Evolutionary conservation across 2,888 invertebrate species (phyloP).

Genomic region (Andrena minutula): DNA sequence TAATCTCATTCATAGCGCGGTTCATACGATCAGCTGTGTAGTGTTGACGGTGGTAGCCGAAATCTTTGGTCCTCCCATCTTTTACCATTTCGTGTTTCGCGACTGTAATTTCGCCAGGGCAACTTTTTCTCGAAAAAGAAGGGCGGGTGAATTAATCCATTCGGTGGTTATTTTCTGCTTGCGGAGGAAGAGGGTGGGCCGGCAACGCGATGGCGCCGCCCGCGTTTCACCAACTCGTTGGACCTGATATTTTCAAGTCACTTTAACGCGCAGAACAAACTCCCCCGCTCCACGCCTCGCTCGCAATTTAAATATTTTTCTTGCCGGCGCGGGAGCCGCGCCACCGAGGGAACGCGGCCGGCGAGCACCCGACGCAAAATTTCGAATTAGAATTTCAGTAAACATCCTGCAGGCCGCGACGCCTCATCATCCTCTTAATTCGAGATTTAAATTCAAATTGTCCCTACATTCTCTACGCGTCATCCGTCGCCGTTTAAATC

Average conservation of each 20-base stretch:
- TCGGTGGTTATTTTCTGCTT: background rate
- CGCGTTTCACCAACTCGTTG: slow-evolving; percentile 45
- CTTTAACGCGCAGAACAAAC: slow-evolving; percentile 44
- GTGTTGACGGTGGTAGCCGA: too few species aligned
- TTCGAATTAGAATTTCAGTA: slow-evolving; percentile 50
- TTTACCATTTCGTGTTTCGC: too few species aligned
- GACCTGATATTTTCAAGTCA: slow-evolving; percentile 45
- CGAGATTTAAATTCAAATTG: slow-evolving; percentile 58
- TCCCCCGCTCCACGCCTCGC: background rate
- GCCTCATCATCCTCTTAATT: slow-evolving; percentile 48
- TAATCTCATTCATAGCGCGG: too few species aligned
- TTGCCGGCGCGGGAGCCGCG: background rate
- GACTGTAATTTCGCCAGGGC: too few species aligned
- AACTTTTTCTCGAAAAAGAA: background rate
- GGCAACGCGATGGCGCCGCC: slow-evolving; percentile 34
- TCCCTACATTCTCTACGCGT: slow-evolving; percentile 42
- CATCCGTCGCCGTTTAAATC: slow-evolving; percentile 35
- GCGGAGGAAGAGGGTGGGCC: slow-evolving; percentile 12
- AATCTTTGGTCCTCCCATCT: too few species aligned
- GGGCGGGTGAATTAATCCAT: slow-evolving; percentile 10
- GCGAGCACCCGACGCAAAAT: background rate
- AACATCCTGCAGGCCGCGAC: slow-evolving; percentile 31
- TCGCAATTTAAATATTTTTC: slow-evolving; percentile 60
- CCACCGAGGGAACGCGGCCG: background rate
- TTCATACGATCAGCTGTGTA: too few species aligned